Conservation (phyloP, 2,888 invertebrate genomes). For the Aplocera efformata region DNA sequence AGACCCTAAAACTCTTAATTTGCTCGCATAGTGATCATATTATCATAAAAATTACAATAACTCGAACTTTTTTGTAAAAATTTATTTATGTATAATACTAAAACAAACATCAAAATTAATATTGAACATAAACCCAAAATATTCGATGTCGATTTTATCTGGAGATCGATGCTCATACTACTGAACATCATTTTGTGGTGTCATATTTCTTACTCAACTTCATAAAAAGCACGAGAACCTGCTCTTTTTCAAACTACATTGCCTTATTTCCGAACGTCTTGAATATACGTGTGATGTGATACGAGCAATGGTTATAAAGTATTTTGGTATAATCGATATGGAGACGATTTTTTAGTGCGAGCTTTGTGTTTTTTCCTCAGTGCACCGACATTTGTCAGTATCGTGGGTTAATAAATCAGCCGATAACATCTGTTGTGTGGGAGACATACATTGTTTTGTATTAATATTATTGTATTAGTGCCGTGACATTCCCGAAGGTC, state of each 20-base stretch:
- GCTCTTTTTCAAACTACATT: constrained; percentile 6
- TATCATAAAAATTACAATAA: no score
- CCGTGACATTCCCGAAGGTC: constrained; percentile 35
- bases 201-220: constrained; percentile 25
- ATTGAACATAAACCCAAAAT: constrained; percentile 14
- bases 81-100: no score
- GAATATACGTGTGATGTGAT: no score
- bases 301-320: constrained; percentile 8
- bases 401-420: constrained; percentile 42
- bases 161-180: constrained; percentile 28
- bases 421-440: constrained; percentile 43
- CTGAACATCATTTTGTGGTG: constrained; percentile 24
- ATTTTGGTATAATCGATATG: background rate
- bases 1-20: no score
- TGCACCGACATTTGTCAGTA: constrained; percentile 41
- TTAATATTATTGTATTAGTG: constrained; percentile 43
- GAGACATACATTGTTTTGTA: constrained; percentile 36
- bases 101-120: constrained; percentile 9
- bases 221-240: background rate
- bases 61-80: no score
- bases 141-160: constrained; percentile 24
- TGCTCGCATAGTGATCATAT: no score
- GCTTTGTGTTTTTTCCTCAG: constrained; percentile 16
- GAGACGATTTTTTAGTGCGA: background rate
- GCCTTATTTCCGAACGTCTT: background rate